Percentiles rank a stretch among this genome's conserved stretches.
These are phyloP conservation scores for Dendronephthya gigantea DNA, from an alignment of 64 coral and sea anemone genomes.

Conservation along the genomic window DNA sequence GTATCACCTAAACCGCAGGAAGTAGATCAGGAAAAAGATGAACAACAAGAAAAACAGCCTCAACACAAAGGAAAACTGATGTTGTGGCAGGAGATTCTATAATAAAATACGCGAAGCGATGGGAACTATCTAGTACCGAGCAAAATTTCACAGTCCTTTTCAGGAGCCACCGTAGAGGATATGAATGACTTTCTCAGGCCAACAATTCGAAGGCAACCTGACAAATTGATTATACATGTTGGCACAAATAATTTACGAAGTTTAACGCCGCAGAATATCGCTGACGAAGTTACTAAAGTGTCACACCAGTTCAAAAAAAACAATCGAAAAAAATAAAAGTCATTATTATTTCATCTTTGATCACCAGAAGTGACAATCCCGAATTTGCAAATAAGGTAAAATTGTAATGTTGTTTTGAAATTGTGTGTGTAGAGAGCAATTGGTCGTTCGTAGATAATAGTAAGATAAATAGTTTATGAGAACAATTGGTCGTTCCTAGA, in stretches of 20 bases:
- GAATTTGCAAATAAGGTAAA: conserved; percentile 13
- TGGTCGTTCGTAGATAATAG: background rate
- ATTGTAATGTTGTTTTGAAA: background rate
- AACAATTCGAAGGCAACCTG: background rate
- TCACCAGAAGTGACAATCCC: background rate
- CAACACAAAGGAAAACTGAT: background rate
- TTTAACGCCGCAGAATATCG: background rate
- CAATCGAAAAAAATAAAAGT: background rate
- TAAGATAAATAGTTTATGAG: background rate
- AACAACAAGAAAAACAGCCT: background rate
- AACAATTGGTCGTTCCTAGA: too few species aligned
- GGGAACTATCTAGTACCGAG: background rate
- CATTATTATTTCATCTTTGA: background rate
- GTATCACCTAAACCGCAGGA: background rate
- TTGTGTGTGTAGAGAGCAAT: background rate
- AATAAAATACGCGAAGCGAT: background rate
- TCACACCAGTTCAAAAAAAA: background rate
- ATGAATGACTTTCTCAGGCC: background rate
- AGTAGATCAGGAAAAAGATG: background rate
- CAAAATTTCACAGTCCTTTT: background rate
- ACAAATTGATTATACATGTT: background rate
- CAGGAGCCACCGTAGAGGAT: background rate
- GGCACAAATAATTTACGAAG: conserved; percentile 7
- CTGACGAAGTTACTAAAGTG: conserved; percentile 1
- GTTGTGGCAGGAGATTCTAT: background rate